Evolutionary conservation across 2,113 vertebrate species (phyloP), one percentile per base, ranked within the genome.

Genomic region (Otolemur garnettii): DNA sequence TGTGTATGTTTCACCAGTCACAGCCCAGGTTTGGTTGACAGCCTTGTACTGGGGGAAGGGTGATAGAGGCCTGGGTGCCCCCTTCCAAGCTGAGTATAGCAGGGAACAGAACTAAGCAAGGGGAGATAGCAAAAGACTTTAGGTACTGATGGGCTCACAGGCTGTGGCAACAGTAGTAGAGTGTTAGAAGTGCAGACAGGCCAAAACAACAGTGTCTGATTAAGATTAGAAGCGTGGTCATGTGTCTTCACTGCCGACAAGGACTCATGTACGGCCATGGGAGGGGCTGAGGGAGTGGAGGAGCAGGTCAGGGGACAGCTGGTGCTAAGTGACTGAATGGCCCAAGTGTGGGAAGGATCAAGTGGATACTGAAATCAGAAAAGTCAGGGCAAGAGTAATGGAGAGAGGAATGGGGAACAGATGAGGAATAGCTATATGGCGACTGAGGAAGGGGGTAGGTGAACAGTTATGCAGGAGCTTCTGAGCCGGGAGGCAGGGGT

Each of bases 361-460:
- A 7, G 2, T 83, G 28, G 3, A n/a, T 69, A 26, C 28, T 9
- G 14, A 87, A 77, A 57, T 55, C 26, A 35, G 13, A 21, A 68
- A 28, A 69, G 33, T 26, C 35, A 30, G 26, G 33, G 19, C 17
- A 53, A 15, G 17, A 64, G 14, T 30, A 33, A n/a, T 78, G 50
- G 45, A 55, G 28, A 38, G 11, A 81, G 17, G 4, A 10, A 28
- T 8, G 15, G 71, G 35, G 28, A 19, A 57, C 19, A 21, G 0
- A 0, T 1, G 18, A 35, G 30, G n/a, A 75, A 72, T 66, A 77
- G 22, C 12, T 60, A 9, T 0, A 2, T 0, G 8, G 42, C 26
- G 38, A 4, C 17, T 19, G 2, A 35, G 33, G 45, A 0, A 10
- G 15, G 18, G 15, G 14, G 2, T 35, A 24, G 17, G 33, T 11